Base-by-base conservation (phyloP, 1,140 invertebrate species). In the Penaeus vannamei region DNA sequence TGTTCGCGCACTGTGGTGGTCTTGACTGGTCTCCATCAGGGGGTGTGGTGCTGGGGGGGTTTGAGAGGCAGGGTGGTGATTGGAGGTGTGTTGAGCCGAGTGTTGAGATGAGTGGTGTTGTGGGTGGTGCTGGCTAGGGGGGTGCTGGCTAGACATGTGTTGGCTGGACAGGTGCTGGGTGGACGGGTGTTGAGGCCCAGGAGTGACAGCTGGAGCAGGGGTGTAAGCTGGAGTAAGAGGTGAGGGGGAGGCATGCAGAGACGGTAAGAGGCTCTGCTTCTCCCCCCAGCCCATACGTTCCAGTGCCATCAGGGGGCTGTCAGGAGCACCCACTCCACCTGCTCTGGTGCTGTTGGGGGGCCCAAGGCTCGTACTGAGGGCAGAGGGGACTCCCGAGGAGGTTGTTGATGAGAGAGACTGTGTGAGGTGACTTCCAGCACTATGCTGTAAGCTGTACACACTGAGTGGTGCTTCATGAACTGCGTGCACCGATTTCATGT, bases 251-350 rank as follows among this genome's bases (percentile, higher is more conserved):
- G 91, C 89, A 84, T 91, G 91, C 32, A 91, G 53, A 14, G 91
- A 91, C 14, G 91, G 84, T 32, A 91, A 85, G 22, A 91, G 61
- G 32, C 89, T 87, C 79, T 91, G 91, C 53, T 91, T 90, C 69
- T 91, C 90, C 32, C 91, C 91, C 91, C 91, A 91, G 10, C 91
- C 91, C 91, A 91, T 91, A 26, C 91, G 84, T 62, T 91, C 91
- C 29, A 91, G 76, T 36, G 91, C 91, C 91, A 91, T 91, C n/a
- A 91, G 86, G 46, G 91, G 91, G 66, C 91, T 91, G 72, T 91
- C 91, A 36, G 91, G 91, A 59, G 91, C 86, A 60, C 90, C 90
- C 12, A 90, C 82, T 42, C 90, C 85, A 81, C 91, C 91, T 61
- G 88, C 77, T 59, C 91, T 87, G 66, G 86, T 72, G 46, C 77